Conservation (phyloP, 2,888 invertebrate species). For the Omphaloscelis lunosa region DNA sequence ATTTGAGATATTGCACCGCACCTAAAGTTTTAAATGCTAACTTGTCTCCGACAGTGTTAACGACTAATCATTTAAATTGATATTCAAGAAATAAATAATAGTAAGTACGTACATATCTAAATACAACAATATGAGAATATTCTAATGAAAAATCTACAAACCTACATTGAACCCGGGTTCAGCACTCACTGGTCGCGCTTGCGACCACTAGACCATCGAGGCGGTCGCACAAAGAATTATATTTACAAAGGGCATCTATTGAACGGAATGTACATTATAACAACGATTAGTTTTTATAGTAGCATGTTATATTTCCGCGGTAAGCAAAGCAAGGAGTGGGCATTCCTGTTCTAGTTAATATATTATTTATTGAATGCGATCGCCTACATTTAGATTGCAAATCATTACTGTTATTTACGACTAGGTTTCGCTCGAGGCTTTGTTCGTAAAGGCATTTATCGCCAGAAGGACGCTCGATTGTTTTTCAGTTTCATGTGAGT, state of each 20-base stretch:
- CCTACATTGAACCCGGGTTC: background rate
- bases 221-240: background rate
- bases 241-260: slow-evolving; percentile 10
- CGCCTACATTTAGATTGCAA: slow-evolving; percentile 60
- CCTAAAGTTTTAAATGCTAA: slow-evolving; percentile 6
- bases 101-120: background rate
- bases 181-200: background rate
- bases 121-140: background rate
- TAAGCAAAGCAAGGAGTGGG: slow-evolving; percentile 52
- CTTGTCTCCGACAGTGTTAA: background rate
- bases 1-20: slow-evolving; percentile 1
- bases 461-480: background rate
- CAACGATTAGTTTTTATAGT: slow-evolving; percentile 44
- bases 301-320: slow-evolving; percentile 58
- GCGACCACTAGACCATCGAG: background rate
- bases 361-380: slow-evolving; percentile 63
- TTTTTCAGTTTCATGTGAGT: slow-evolving; percentile 4
- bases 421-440: slow-evolving; percentile 36
- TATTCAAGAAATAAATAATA: background rate
- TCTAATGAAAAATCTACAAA: background rate
- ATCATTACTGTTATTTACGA: slow-evolving; percentile 55
- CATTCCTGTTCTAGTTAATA: slow-evolving; percentile 58
- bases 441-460: slow-evolving; percentile 19
- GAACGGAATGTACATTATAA: slow-evolving; percentile 30
- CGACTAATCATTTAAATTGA: background rate